A percentile compares a stretch with the other conserved stretches of the same genome.
These are phyloP conservation scores for Saturnia japonica DNA, from an alignment of 2,888 invertebrate genomes.

Conservation along the genomic window DNA sequence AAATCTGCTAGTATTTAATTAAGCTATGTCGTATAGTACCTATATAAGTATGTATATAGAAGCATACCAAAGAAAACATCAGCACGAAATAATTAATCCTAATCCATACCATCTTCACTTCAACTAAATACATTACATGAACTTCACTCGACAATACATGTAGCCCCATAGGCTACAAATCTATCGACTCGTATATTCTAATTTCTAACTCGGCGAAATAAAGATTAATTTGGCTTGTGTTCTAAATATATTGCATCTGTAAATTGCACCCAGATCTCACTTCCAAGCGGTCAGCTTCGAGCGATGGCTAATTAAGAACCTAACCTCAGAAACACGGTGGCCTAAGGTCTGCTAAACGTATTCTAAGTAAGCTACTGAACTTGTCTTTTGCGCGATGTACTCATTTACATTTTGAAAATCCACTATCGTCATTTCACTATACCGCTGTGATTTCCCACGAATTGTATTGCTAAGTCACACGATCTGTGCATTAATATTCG, in stretches of 20 bases:
- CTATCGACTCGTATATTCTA: constrained; percentile 22
- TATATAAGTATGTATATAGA: not conserved
- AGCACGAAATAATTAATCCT: constrained; percentile 40
- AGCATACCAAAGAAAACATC: constrained; percentile 29
- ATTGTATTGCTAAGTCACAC: constrained; percentile 55
- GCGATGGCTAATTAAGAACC: constrained; percentile 78
- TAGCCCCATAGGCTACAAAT: constrained; percentile 47
- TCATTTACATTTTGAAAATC: constrained; percentile 40
- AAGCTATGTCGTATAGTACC: not conserved
- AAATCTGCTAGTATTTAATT: not conserved
- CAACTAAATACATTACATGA: constrained; percentile 49
- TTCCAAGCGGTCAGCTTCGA: constrained; percentile 73
- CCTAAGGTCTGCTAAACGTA: constrained; percentile 69
- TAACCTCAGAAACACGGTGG: constrained; percentile 65
- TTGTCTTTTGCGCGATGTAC: constrained; percentile 45
- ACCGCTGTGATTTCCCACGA: constrained; percentile 57
- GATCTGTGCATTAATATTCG: constrained; percentile 44
- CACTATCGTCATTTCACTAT: constrained; percentile 40
- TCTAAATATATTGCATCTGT: constrained; percentile 30
- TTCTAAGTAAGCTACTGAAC: constrained; percentile 66
- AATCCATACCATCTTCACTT: constrained; percentile 43
- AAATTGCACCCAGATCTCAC: constrained; percentile 55
- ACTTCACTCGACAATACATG: constrained; percentile 56
- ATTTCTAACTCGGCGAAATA: constrained; percentile 34
- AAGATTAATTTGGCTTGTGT: constrained; percentile 31